Percentiles rank a stretch among this genome's conserved stretches.
Evolutionary conservation across 2,888 invertebrate species (phyloP).

Genomic region (Barypeithes pellucidus): DNA sequence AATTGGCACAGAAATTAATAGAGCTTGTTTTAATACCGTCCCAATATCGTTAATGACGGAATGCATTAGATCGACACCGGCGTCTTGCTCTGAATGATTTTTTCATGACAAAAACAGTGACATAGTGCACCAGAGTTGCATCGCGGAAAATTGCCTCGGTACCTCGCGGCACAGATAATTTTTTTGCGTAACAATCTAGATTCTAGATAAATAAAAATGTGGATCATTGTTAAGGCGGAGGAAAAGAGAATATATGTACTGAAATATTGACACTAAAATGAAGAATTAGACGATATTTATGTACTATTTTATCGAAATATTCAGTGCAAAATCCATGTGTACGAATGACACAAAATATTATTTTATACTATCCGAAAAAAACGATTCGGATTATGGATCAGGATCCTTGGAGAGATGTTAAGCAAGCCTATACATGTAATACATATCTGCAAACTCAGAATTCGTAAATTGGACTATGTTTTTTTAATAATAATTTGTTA

Average conservation of each 20-base stretch:
- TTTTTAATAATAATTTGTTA: too few species aligned
- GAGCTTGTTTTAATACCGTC: constrained; percentile 8
- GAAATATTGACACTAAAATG: too few species aligned
- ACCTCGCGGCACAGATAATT: constrained; percentile 28
- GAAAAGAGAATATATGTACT: not conserved
- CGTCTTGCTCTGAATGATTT: constrained; percentile 17
- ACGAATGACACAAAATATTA: too few species aligned
- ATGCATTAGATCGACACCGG: constrained; percentile 9
- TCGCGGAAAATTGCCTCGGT: constrained; percentile 22
- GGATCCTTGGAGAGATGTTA: too few species aligned
- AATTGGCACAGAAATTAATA: constrained; percentile 9
- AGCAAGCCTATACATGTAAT: too few species aligned
- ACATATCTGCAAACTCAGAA: too few species aligned
- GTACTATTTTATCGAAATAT: too few species aligned
- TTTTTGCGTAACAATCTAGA: constrained; percentile 32
- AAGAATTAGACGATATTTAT: too few species aligned
- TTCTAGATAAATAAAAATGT: constrained; percentile 8
- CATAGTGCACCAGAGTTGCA: constrained; percentile 33
- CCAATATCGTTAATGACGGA: not conserved
- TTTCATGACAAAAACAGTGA: constrained; percentile 34
- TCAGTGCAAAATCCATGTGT: too few species aligned
- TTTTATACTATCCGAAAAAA: too few species aligned
- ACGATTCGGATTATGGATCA: too few species aligned
- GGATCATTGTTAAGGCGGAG: not conserved
- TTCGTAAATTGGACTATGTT: too few species aligned